phyloP scores from a whole-genome alignment of 2,888 invertebrate genomes.

The Rhamnusium bicolor region DNA sequence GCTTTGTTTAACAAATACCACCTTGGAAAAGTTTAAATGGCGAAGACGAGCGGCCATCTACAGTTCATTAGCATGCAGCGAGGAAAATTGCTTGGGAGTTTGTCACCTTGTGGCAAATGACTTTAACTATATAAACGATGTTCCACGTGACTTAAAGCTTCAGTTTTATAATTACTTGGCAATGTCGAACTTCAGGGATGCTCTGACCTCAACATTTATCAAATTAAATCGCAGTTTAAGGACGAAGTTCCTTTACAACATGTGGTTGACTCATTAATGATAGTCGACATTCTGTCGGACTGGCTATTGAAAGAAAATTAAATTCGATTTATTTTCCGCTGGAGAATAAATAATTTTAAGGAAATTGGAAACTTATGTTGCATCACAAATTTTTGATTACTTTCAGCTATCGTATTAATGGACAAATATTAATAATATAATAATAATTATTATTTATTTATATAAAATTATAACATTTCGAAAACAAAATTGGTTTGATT shows the following conservation, averaged over 20 bases:
- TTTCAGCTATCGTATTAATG: neutral
- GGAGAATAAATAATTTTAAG: neutral
- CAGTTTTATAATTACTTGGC: conserved; percentile 19
- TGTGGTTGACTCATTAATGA: conserved; percentile 19
- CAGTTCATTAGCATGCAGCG: conserved; percentile 20
- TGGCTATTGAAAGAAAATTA: conserved; percentile 2
- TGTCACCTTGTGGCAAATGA: conserved; percentile 15
- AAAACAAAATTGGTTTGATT: too few species aligned
- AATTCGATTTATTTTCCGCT: neutral
- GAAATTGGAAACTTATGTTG: neutral
- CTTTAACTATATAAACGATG: conserved; percentile 18
- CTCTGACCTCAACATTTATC: conserved; percentile 34
- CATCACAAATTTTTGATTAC: neutral
- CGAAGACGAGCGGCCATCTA: neutral
- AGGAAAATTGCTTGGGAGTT: neutral
- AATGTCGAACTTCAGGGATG: conserved; percentile 18
- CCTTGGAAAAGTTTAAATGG: conserved; percentile 7
- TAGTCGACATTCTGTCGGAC: conserved; percentile 19
- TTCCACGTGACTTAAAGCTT: conserved; percentile 6
- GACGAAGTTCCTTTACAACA: conserved; percentile 34
- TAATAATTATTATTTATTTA: too few species aligned
- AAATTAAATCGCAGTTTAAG: conserved; percentile 37
- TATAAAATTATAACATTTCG: too few species aligned
- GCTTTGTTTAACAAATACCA: neutral
- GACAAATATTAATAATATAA: neutral